Conservation (phyloP, 2,113 vertebrate species). For the Herpetotheres cachinnans region DNA sequence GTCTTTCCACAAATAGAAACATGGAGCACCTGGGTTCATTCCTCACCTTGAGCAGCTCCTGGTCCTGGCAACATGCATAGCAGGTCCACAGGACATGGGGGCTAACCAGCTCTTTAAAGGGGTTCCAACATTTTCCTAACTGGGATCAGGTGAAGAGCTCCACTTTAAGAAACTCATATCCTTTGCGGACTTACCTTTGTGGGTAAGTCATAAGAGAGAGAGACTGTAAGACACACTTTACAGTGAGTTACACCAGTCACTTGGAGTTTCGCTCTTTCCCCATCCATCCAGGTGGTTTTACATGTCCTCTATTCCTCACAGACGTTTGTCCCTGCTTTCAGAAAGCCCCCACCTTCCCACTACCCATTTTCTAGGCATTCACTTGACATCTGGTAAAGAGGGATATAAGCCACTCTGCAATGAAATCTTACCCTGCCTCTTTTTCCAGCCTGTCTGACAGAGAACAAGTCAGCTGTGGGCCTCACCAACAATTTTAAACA, state of each 20-base stretch:
- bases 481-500: conserved; percentile 33
- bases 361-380: background rate
- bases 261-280: background rate
- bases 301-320: background rate
- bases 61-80: background rate
- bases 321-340: background rate
- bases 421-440: conserved; percentile 52
- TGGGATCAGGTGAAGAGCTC: background rate
- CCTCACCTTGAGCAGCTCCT: background rate
- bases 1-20: background rate
- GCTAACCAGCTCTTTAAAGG: background rate
- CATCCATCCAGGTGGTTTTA: background rate
- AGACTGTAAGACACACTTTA: background rate
- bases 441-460: conserved; percentile 44
- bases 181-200: background rate
- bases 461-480: conserved; percentile 55
- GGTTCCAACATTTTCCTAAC: background rate
- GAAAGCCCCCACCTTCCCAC: background rate
- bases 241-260: background rate
- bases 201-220: background rate
- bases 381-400: conserved; percentile 32
- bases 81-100: background rate
- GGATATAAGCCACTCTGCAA: background rate
- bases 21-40: background rate
- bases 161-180: background rate